Evolutionary conservation across 1,140 invertebrate genomes (phyloP), one percentile per base, ranked within the genome.

Genomic region (Magallana angulata): DNA sequence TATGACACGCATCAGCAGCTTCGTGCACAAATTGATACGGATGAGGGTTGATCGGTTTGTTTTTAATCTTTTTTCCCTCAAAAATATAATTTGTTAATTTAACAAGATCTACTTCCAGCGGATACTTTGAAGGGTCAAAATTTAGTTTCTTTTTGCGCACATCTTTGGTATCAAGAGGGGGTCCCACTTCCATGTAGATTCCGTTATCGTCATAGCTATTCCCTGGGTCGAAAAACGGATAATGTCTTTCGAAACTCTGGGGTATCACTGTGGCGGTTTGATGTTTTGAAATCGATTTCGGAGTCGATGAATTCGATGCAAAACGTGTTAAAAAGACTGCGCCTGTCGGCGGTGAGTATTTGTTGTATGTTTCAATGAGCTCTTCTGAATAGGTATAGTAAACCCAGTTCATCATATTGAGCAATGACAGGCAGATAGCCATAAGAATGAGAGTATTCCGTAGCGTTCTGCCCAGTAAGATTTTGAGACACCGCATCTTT

Each of bases 11-110:
- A n/a, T 58, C 59, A 11, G n/a, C 12, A n/a, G 86, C 62, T 7
- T 59, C 83, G 16, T 84, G 60, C 6, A 87, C n/a, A 80, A 84
- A 87, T 48, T 76, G 68, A 60, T 30, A 87, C 62, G 86, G 82
- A 84, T 87, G 85, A 60, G 82, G 82, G 60, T 84, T 84, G 7
- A 84, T 84, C 60, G 59, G 24, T 62, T 36, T 84, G 57, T 82
- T 57, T 82, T 82, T 58, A n/a, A 58, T 82, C 16, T 57, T 58
- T 7, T 82, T 82, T 7, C 18, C 57, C 11, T 82, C 81, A 57
- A 82, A 57, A 18, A 57, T 82, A 57, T 58, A 57, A 7, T 58
- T 82, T 7, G 57, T 58, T 12, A 82, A 30, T 82, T 82, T 18
- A 58, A 57, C 56, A 24, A 82, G 48, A 58, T 82, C 48, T 57